Conservation (phyloP, 2,797 vertebrate species). For the Chromobotia macracanthus region DNA sequence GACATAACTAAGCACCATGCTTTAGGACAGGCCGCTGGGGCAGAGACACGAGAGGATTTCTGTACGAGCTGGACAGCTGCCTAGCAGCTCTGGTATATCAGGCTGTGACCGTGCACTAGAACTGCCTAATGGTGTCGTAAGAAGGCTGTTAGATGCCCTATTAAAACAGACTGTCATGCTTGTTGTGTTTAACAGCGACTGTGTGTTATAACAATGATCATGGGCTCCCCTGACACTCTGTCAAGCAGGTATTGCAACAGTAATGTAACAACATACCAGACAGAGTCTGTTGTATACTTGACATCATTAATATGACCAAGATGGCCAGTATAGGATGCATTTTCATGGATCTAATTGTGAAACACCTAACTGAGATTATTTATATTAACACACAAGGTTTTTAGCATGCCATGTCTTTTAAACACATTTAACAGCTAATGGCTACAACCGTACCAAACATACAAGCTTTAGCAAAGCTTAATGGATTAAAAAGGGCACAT, state of each 20-base stretch:
- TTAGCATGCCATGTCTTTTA: neutral
- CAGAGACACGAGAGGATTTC: constrained; percentile 49
- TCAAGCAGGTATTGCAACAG: constrained; percentile 20
- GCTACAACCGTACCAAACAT: neutral
- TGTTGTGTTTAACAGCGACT: constrained; percentile 20
- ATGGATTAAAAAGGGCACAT: neutral
- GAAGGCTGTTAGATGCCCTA: constrained; percentile 67
- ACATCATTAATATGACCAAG: neutral
- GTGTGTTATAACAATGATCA: constrained; percentile 32
- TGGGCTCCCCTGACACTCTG: constrained; percentile 19
- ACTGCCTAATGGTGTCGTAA: constrained; percentile 70
- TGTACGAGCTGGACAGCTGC: constrained; percentile 58
- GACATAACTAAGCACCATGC: constrained; percentile 47
- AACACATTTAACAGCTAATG: constrained; percentile 16
- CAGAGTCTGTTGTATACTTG: neutral
- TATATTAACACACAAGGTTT: neutral
- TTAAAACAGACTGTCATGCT: constrained; percentile 62
- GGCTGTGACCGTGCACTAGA: constrained; percentile 62
- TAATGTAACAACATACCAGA: constrained; percentile 4
- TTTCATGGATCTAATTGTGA: neutral
- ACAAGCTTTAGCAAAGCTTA: neutral
- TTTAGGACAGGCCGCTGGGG: constrained; percentile 57
- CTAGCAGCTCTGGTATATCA: constrained; percentile 64
- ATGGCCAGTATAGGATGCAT: neutral
- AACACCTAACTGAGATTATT: neutral